Evolutionary conservation across 2,888 invertebrate species (phyloP), one percentile per base, ranked within the genome.

Genomic region (Oxyteleia sp.): DNA sequence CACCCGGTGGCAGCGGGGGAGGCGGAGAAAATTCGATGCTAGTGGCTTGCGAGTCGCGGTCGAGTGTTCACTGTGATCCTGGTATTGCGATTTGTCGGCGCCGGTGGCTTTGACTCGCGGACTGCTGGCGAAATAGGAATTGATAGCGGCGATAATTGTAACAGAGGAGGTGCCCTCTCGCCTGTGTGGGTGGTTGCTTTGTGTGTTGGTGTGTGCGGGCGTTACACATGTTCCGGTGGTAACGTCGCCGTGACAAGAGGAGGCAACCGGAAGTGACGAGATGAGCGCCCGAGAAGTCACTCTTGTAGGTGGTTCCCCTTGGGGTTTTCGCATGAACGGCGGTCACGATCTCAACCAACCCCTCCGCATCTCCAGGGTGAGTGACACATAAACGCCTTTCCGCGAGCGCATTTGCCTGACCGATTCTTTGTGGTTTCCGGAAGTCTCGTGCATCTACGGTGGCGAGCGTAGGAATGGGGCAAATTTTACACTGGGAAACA

Each of bases 251-350:
- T 43, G 71, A 16, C 47, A 35, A 26, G 66, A 76, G 43, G 57
- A 75, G 61, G 26, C 59, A 66, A 64, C 51, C 49, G 79, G 83
- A 84, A 89, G 88, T 87, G 66, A 93, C 66, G 38, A 92, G 91
- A 96, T 96, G 96, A 95, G 95, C 91, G 94, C 96, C 87, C 94
- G 96, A 89, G 96, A 96, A 94, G 96, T 97, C 93, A 95, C 96
- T 92, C 94, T 97, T 92, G 95, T 96, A 91, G 97, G 97, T 88
- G 97, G 97, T 85, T 95, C 96, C 93, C 97, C 97, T 88, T 97
- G 97, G 98, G 97, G 97, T 90, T 97, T 98, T 94, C 96, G 97
- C 87, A 96, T 97, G 96, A 96, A 97, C 93, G 97, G 97, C 86
- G 97, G 97, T 85, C 95, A 94, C 89, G 97, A 97, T 94, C 95